These are phyloP conservation scores for Tanytarsus gracilentus DNA, from an alignment of 2,888 invertebrate genomes.

Conservation along the genomic window DNA sequence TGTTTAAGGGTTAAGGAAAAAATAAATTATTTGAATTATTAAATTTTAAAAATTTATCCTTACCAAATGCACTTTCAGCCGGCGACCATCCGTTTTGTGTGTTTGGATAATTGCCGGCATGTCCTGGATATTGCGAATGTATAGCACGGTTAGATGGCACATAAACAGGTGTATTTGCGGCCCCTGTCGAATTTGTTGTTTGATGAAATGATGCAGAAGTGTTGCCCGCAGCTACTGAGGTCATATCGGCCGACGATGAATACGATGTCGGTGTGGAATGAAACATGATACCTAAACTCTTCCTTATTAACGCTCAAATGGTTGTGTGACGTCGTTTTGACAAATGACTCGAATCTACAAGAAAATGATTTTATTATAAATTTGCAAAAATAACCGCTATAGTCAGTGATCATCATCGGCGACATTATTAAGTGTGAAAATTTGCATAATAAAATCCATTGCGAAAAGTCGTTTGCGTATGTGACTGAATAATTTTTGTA, in stretches of 20 bases:
- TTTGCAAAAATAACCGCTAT: too few species aligned
- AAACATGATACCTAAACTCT: constrained; percentile 36
- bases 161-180: constrained; percentile 54
- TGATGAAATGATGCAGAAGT: constrained; percentile 40
- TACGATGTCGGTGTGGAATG: constrained; percentile 39
- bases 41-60: constrained; percentile 32
- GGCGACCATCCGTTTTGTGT: constrained; percentile 46
- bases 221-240: constrained; percentile 33
- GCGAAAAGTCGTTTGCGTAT: too few species aligned
- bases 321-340: neutral
- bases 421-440: too few species aligned
- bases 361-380: neutral
- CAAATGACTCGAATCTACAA: too few species aligned
- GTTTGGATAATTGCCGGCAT: constrained; percentile 41
- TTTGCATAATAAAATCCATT: too few species aligned
- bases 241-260: constrained; percentile 37
- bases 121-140: constrained; percentile 47
- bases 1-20: constrained; percentile 32
- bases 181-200: constrained; percentile 37
- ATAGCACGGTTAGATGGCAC: constrained; percentile 56
- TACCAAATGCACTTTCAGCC: constrained; percentile 40
- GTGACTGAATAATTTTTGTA: too few species aligned
- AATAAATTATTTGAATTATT: neutral
- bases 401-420: too few species aligned
- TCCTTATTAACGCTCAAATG: neutral